Percentiles rank a stretch among this genome's conserved stretches.
Conservation (phyloP, 2,113 vertebrate species). For the Melanostigma gelatinosum region DNA sequence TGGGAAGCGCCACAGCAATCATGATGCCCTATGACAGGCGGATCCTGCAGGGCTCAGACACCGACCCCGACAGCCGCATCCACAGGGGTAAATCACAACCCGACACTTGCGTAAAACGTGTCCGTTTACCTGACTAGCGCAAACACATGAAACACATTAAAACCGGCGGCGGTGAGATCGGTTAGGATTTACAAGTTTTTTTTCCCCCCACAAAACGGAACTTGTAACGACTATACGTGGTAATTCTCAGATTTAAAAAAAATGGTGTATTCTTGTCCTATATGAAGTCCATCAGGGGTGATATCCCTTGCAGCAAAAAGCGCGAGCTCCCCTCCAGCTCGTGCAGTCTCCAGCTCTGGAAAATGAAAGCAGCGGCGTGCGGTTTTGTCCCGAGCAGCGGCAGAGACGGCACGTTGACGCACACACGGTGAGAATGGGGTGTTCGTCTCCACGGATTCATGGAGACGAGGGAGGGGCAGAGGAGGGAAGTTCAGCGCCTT, state of each 20-base stretch:
- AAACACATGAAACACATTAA: constrained; percentile 72
- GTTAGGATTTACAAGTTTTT: constrained; percentile 49
- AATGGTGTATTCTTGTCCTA: constrained; percentile 2
- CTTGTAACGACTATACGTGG: constrained; percentile 4
- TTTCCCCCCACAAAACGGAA: background rate
- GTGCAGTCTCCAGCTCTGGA: constrained; percentile 41
- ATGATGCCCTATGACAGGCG: constrained; percentile 69
- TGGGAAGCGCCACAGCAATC: constrained; percentile 51
- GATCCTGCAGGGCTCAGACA: constrained; percentile 68
- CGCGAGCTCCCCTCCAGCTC: constrained; percentile 31
- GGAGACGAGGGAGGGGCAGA: no score
- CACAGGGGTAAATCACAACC: constrained; percentile 51
- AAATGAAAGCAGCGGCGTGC: constrained; percentile 60
- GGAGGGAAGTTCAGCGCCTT: background rate
- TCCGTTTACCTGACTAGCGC: constrained; percentile 72
- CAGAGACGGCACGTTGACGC: constrained; percentile 48
- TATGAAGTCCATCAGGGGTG: constrained; percentile 41
- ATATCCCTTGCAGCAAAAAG: constrained; percentile 35
- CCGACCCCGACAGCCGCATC: constrained; percentile 61
- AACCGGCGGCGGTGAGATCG: constrained; percentile 1
- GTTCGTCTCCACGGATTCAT: constrained; percentile 33
- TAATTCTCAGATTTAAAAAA: no score
- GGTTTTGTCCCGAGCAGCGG: constrained; percentile 59
- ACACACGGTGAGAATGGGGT: constrained; percentile 42
- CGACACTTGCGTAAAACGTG: constrained; percentile 24